phyloP scores from a whole-genome alignment of 2,113 vertebrate genomes.

The Apodemus speciosus region DNA sequence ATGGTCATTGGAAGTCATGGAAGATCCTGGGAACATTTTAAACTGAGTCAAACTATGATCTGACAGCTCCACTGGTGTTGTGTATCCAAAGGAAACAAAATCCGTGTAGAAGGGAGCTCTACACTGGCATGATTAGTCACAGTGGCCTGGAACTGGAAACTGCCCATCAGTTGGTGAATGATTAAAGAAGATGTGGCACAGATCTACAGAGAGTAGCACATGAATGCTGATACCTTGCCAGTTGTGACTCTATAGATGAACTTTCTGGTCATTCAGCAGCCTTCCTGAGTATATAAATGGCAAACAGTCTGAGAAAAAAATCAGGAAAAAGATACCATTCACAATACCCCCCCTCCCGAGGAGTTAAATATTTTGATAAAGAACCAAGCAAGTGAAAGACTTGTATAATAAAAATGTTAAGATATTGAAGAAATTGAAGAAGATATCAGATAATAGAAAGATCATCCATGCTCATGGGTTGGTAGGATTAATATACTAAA shows the following conservation, averaged over 20 bases:
- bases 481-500: background rate
- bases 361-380: background rate
- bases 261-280: background rate
- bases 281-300: background rate
- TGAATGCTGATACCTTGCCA: background rate
- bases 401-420: background rate
- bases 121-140: background rate
- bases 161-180: background rate
- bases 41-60: background rate
- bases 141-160: background rate
- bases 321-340: background rate
- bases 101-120: background rate
- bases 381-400: background rate
- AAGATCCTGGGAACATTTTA: background rate
- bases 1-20: background rate
- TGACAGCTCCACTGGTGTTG: background rate
- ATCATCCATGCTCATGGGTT: background rate
- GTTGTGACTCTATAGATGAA: background rate
- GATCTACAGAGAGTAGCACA: too few species aligned
- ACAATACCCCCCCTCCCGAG: too few species aligned
- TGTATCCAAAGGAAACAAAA: background rate
- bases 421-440: background rate
- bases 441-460: background rate
- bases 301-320: background rate
- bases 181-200: background rate